A percentile compares a stretch with the other conserved stretches of the same genome.
These are phyloP conservation scores for Colinus virginianus DNA, from an alignment of 2,113 vertebrate genomes.

Conservation along the genomic window DNA sequence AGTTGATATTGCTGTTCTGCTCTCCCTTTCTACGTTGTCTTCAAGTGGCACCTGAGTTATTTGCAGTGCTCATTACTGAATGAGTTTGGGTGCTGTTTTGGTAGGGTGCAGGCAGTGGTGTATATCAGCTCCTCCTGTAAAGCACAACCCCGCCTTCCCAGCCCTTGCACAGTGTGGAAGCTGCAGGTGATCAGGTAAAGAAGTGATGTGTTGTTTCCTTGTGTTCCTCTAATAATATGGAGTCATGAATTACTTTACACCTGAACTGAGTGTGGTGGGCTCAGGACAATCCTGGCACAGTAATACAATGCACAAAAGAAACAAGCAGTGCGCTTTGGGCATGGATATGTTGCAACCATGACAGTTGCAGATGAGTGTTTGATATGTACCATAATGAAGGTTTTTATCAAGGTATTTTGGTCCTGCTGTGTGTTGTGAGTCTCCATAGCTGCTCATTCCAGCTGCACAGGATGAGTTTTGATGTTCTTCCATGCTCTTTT, in stretches of 20 bases:
- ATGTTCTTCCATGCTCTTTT: neutral
- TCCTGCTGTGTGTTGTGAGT: neutral
- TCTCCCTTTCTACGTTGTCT: neutral
- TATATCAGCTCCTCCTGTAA: neutral
- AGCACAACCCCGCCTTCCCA: neutral
- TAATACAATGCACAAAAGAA: neutral
- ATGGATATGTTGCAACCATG: neutral
- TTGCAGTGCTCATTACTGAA: neutral
- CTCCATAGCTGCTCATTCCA: neutral
- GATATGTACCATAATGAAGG: neutral
- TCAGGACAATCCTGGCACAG: neutral
- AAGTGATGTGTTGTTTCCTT: neutral
- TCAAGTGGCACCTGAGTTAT: neutral
- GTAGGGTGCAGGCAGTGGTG: neutral
- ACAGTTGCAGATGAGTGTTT: neutral
- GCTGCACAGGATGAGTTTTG: neutral
- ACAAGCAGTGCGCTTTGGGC: accelerated
- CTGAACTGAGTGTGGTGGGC: neutral
- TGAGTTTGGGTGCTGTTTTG: neutral
- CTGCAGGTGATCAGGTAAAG: neutral
- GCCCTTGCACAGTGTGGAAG: neutral
- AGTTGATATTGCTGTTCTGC: neutral
- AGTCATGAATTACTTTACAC: neutral
- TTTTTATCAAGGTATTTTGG: accelerated
- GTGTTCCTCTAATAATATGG: neutral